A percentile compares a stretch with the other conserved stretches of the same genome.
Evolutionary conservation across 2,888 invertebrate genomes (phyloP).

Genomic region (Amblyjoppa fuscipennis): DNA sequence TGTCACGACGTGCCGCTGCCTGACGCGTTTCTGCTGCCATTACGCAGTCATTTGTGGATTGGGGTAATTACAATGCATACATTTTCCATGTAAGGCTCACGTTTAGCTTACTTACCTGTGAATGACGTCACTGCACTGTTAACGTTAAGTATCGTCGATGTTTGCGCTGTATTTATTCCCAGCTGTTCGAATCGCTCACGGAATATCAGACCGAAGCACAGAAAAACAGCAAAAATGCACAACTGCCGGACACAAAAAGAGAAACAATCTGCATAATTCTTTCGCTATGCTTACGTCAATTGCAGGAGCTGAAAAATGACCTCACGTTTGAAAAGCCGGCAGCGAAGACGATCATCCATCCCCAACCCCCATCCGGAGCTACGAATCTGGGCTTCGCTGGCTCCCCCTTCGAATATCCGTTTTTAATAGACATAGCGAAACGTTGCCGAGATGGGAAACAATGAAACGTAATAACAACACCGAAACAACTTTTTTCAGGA

Average conservation of each 20-base stretch:
- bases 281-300: background rate
- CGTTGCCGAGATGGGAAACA: background rate
- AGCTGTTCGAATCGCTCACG: slow-evolving; percentile 88
- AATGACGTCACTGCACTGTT: slow-evolving; percentile 90
- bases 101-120: slow-evolving; percentile 86
- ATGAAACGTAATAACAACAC: background rate
- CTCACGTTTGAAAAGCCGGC: slow-evolving; percentile 91
- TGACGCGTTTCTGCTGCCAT: too few species aligned
- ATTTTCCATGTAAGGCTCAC: too few species aligned
- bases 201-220: slow-evolving; percentile 91
- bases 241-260: slow-evolving; percentile 86
- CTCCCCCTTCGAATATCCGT: background rate
- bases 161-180: slow-evolving; percentile 89
- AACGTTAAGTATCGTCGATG: slow-evolving; percentile 90
- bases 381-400: slow-evolving; percentile 85
- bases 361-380: slow-evolving; percentile 92
- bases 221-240: slow-evolving; percentile 88
- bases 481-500: background rate
- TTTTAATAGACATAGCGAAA: slow-evolving; percentile 3
- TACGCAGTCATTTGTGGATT: too few species aligned
- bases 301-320: slow-evolving; percentile 70
- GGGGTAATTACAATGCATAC: too few species aligned
- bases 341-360: slow-evolving; percentile 90
- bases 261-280: background rate
- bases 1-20: too few species aligned